Evolutionary conservation across 2,888 invertebrate genomes (phyloP), one percentile per base, ranked within the genome.

Genomic region (Phaedon cochleariae): DNA sequence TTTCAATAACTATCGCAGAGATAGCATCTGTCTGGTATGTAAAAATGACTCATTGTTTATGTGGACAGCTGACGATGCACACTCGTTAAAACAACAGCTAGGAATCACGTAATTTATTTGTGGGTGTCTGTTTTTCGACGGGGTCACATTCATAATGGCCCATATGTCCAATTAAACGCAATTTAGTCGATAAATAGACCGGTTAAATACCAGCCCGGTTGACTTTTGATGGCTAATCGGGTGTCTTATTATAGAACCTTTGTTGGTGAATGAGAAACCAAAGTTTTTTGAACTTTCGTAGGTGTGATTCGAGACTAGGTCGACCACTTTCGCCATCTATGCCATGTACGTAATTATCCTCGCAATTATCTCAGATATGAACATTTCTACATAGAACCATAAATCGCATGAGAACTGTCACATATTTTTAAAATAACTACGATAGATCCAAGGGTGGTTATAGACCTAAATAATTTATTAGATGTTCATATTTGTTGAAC

Each of bases 111-210:
- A 34, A 34, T 34, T 34, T 12, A 41, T 54, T 37, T 37, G 29
- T 54, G 34, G 18, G 52, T 15, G 31, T n/a, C 49, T 59, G 49
- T 59, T 59, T 10, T 51, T 37, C 21, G 51, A 53, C 54, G 59
- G 54, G 64, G 64, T 64, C 59, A 64, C 59, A 59, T 49, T 64
- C 48, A 59, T 62, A 57, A 45, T 59, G 63, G n/a, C 67, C 61
- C 67, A 64, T 64, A 61, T 67, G 67, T 48, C 64, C 67, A 67
- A 67, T 67, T 67, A 61, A 60, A 64, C 55, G 52, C 54, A 58
- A 59, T 61, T 67, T 67, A 67, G 41, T 34, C 22, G 37, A 58
- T 37, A 52, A 63, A 63, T 63, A 58, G 41, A 18, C 46, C 51
- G 58, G 55, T 37, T 52, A 29, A 53, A 62, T 58, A 34, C 57